Percentiles rank a stretch among this genome's conserved stretches.
Conservation (phyloP, 2,797 vertebrate genomes). For the Huso huso region DNA sequence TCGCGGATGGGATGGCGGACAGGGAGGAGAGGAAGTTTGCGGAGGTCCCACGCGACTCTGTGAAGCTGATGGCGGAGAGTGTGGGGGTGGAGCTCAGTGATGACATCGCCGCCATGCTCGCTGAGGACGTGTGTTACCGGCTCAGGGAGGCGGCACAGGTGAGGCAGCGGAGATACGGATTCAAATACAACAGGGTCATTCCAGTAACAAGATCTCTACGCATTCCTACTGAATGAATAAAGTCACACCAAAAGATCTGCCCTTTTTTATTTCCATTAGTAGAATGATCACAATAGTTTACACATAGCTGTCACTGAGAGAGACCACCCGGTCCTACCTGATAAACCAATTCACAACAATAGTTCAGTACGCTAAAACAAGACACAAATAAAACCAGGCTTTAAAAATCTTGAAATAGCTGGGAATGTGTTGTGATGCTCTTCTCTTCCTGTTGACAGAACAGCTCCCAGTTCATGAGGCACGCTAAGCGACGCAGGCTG, state of each 20-base stretch:
- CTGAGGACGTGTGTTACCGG: constrained; percentile 87
- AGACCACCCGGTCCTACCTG: neutral
- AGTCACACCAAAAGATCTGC: neutral
- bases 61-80: constrained; percentile 81
- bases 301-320: neutral
- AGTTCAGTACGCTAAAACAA: too few relatives aligned
- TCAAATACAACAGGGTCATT: neutral
- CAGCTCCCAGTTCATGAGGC: constrained; percentile 87
- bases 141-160: constrained; percentile 84
- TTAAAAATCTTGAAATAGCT: too few relatives aligned
- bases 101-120: constrained; percentile 73
- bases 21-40: constrained; percentile 85
- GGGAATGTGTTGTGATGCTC: neutral
- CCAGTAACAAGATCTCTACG: too few relatives aligned
- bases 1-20: constrained; percentile 61
- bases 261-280: neutral
- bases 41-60: constrained; percentile 79
- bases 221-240: too few relatives aligned
- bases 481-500: constrained; percentile 78
- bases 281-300: neutral
- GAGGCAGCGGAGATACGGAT: too few relatives aligned
- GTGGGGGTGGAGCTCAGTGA: constrained; percentile 75
- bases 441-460: constrained; percentile 51
- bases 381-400: too few relatives aligned
- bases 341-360: too few relatives aligned